These are phyloP conservation scores for Drosophila mimetica DNA, from an alignment of 2,888 invertebrate genomes.

Conservation along the genomic window DNA sequence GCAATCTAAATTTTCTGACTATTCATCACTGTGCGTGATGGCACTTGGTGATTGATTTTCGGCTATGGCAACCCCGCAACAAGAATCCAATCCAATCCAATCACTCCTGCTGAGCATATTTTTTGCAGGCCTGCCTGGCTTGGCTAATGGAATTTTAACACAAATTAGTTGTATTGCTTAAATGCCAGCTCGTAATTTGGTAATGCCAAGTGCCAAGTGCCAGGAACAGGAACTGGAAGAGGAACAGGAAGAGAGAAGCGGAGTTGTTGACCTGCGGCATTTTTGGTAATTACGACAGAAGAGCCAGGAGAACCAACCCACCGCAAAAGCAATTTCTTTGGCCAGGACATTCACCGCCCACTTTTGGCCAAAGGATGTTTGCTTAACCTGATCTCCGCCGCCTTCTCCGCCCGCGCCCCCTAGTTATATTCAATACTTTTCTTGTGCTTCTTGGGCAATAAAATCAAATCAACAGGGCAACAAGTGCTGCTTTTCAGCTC, in stretches of 20 bases:
- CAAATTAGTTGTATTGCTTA: constrained; percentile 70
- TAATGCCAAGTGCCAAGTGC: constrained; percentile 42
- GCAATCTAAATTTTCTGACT: constrained; percentile 3
- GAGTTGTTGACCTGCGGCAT: constrained; percentile 51
- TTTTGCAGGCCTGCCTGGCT: constrained; percentile 6
- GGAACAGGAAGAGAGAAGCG: constrained; percentile 2
- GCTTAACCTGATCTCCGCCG: constrained; percentile 11
- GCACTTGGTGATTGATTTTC: constrained; percentile 58
- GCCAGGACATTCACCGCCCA: constrained; percentile 7
- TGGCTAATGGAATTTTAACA: constrained; percentile 65
- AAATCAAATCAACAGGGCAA: constrained; percentile 59
- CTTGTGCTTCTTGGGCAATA: constrained; percentile 35
- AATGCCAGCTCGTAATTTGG: constrained; percentile 58
- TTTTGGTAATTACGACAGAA: constrained; percentile 46
- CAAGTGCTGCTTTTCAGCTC: constrained; percentile 39
- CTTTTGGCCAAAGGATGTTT: constrained; percentile 6
- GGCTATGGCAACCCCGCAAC: constrained; percentile 3
- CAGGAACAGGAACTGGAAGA: constrained; percentile 8
- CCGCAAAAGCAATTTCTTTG: constrained; percentile 62
- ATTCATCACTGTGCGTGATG: constrained; percentile 40
- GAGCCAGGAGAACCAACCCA: constrained; percentile 9
- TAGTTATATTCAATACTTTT: constrained; percentile 17
- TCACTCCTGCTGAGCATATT: constrained; percentile 28
- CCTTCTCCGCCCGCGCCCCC: not conserved
- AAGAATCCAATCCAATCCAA: constrained; percentile 38